These are phyloP conservation scores for Drosophila putrida DNA, from an alignment of 2,888 invertebrate genomes.

Conservation along the genomic window DNA sequence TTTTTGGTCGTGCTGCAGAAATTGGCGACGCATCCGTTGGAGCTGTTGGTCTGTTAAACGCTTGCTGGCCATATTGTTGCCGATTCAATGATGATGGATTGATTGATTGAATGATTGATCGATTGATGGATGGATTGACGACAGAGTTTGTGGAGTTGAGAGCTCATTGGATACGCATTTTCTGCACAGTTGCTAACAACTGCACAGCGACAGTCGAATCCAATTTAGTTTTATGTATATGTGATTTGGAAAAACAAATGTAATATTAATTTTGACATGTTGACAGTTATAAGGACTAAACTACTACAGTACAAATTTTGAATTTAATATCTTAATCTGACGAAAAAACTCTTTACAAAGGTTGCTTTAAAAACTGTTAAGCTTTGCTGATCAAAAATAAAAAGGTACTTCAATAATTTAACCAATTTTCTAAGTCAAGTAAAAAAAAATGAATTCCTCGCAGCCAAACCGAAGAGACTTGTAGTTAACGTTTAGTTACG, in stretches of 20 bases:
- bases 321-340: not conserved
- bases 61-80: constrained; percentile 34
- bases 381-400: not conserved
- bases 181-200: constrained; percentile 36
- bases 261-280: constrained; percentile 62
- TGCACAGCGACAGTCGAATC: constrained; percentile 22
- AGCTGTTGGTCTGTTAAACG: constrained; percentile 22
- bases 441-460: too few species aligned
- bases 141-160: constrained; percentile 9
- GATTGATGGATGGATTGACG: constrained; percentile 26
- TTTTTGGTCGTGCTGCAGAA: constrained; percentile 32
- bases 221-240: constrained; percentile 39
- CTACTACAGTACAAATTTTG: not conserved
- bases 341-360: not conserved
- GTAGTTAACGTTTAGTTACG: too few species aligned
- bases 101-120: constrained; percentile 17
- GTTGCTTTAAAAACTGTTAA: not conserved
- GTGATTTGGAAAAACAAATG: constrained; percentile 50
- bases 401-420: not conserved
- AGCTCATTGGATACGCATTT: constrained; percentile 46
- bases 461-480: too few species aligned
- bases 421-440: too few species aligned
- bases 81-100: constrained; percentile 29
- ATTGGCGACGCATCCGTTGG: constrained; percentile 38
- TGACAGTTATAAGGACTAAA: constrained; percentile 56